phyloP scores from a whole-genome alignment of 2,113 vertebrate species.

The Arvicanthis niloticus region DNA sequence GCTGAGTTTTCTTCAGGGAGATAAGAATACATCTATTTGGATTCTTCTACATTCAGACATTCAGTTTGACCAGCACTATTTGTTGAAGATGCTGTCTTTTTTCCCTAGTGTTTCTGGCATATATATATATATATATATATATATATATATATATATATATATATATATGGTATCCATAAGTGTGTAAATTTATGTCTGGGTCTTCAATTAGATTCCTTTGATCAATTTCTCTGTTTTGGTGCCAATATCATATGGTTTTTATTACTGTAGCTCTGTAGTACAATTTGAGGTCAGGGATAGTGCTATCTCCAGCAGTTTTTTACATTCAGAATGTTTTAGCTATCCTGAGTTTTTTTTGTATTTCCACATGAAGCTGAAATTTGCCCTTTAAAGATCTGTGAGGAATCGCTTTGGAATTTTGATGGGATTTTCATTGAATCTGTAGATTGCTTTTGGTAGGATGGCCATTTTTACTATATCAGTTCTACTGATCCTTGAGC shows the following conservation, averaged over 20 bases:
- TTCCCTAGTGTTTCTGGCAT: not conserved
- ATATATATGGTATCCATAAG: not conserved
- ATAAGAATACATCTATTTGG: not conserved
- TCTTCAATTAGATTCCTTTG: not conserved
- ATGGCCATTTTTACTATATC: not conserved
- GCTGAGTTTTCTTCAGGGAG: not conserved
- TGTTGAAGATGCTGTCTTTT: not conserved
- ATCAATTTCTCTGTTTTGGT: not conserved
- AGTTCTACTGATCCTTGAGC: not conserved
- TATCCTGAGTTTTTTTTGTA: not conserved
- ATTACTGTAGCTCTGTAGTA: not conserved
- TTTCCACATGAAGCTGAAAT: not conserved
- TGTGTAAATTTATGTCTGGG: not conserved
- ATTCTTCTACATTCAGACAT: not conserved
- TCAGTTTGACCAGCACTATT: not conserved
- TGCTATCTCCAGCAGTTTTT: not conserved
- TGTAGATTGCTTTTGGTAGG: not conserved
- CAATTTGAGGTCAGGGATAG: not conserved
- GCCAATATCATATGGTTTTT: not conserved
- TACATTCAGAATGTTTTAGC: not conserved
- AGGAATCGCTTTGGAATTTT: not conserved
- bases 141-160: not conserved
- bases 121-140: not conserved
- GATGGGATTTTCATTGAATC: not conserved
- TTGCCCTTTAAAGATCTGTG: not conserved